Conservation (phyloP, 2,888 invertebrate genomes). For the Sphaeridia pumilis region DNA sequence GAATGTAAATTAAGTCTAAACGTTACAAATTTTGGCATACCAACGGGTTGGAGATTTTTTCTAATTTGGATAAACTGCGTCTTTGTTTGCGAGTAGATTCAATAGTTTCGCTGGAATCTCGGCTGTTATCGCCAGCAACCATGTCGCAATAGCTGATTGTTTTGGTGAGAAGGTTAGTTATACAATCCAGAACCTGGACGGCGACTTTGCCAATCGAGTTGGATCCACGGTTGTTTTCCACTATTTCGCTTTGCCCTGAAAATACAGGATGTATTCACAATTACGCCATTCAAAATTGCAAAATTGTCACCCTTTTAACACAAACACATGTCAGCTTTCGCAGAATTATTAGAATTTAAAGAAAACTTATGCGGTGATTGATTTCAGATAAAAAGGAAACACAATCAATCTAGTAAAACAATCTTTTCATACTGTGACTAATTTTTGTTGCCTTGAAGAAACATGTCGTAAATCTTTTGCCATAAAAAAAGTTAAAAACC, state of each 20-base stretch:
- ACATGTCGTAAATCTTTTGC: background rate
- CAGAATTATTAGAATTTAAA: background rate
- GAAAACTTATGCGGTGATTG: background rate
- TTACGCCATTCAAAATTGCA: background rate
- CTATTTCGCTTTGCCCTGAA: background rate
- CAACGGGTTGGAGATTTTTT: background rate
- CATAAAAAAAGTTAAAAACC: background rate
- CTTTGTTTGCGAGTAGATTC: background rate
- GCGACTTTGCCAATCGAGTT: constrained; percentile 8
- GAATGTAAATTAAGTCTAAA: background rate
- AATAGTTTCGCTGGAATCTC: no score
- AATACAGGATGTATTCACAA: background rate
- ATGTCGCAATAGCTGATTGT: background rate
- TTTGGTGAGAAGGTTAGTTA: constrained; percentile 11
- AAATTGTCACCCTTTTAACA: no score
- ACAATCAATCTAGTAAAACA: no score
- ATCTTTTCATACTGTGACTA: no score
- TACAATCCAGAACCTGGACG: constrained; percentile 17
- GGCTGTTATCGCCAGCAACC: background rate
- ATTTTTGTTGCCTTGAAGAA: no score
- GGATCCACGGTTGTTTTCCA: background rate
- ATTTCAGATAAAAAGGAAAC: no score
- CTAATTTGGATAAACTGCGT: background rate
- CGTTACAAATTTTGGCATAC: background rate
- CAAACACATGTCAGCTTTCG: no score